Conservation (phyloP, 2,113 vertebrate genomes). For the Crotalus horridus region DNA sequence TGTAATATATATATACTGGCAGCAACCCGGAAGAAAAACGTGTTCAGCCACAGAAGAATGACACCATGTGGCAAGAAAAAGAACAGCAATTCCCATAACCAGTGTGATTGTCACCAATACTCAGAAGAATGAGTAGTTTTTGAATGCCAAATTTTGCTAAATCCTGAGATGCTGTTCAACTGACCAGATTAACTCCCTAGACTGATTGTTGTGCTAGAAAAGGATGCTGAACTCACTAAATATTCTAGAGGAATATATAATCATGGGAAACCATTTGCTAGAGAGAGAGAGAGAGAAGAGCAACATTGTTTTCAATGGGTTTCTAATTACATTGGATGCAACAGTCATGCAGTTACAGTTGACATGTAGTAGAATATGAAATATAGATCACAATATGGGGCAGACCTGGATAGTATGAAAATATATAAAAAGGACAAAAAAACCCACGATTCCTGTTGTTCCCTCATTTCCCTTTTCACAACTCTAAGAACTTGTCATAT, state of each 20-base stretch:
- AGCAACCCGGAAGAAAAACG: not conserved
- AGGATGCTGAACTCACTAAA: not conserved
- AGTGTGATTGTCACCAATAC: not conserved
- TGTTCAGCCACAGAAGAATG: not conserved
- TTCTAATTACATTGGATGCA: not conserved
- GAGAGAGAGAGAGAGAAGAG: not conserved
- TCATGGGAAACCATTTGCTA: not conserved
- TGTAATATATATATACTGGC: not conserved
- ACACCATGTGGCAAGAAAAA: not conserved
- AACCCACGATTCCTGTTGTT: not conserved
- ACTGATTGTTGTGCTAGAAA: not conserved
- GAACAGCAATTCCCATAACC: not conserved
- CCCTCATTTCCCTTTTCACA: not conserved
- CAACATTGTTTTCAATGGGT: not conserved
- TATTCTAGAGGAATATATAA: not conserved
- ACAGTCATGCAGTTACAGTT: not conserved
- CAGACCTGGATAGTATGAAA: not conserved
- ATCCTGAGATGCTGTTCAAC: constrained; percentile 9
- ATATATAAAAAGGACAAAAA: not conserved
- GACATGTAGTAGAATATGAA: not conserved
- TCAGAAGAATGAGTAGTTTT: not conserved
- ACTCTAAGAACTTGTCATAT: not conserved
- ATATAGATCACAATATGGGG: too few species aligned
- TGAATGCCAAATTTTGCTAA: constrained; percentile 5
- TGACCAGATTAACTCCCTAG: not conserved